Evolutionary conservation across 2,113 vertebrate species (phyloP).

Genomic region (Cebidichthys violaceus): DNA sequence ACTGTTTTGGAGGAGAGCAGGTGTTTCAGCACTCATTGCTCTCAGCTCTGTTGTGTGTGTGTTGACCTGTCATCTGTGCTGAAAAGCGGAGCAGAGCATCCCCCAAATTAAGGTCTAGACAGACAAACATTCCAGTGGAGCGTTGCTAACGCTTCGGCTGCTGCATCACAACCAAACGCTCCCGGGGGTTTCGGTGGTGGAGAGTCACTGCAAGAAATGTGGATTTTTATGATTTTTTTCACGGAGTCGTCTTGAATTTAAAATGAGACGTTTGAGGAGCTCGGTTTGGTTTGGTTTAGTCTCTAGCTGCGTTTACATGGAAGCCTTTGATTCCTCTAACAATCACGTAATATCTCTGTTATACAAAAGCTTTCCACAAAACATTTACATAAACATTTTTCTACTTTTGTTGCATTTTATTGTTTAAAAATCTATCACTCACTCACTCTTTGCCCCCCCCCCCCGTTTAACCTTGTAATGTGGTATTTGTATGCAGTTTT

Average conservation of each 20-base stretch:
- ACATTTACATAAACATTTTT: background rate
- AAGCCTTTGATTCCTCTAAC: background rate
- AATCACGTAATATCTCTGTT: background rate
- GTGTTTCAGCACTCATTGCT: background rate
- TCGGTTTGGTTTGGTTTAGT: background rate
- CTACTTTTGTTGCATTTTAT: too few relatives aligned
- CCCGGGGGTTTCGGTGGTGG: background rate
- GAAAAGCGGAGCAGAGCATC: background rate
- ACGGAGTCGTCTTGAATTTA: slow-evolving; percentile 4
- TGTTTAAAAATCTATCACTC: too few relatives aligned
- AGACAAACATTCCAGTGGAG: slow-evolving; percentile 40
- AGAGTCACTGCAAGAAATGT: slow-evolving; percentile 45
- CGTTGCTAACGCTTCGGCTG: slow-evolving; percentile 47
- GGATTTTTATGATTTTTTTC: background rate
- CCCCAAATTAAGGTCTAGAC: slow-evolving; percentile 44
- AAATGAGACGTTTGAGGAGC: background rate
- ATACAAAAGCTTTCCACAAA: background rate
- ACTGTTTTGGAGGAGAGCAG: slow-evolving; percentile 10
- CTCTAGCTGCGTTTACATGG: background rate
- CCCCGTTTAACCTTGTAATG: too few relatives aligned
- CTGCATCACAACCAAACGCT: slow-evolving; percentile 22
- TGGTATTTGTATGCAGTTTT: too few relatives aligned
- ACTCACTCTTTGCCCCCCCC: too few relatives aligned
- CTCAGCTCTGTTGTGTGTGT: background rate
- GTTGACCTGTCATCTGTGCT: slow-evolving; percentile 17